Evolutionary conservation across 2,113 vertebrate genomes (phyloP), one percentile per base, ranked within the genome.

Genomic region (Phrynosoma blainvillii): DNA sequence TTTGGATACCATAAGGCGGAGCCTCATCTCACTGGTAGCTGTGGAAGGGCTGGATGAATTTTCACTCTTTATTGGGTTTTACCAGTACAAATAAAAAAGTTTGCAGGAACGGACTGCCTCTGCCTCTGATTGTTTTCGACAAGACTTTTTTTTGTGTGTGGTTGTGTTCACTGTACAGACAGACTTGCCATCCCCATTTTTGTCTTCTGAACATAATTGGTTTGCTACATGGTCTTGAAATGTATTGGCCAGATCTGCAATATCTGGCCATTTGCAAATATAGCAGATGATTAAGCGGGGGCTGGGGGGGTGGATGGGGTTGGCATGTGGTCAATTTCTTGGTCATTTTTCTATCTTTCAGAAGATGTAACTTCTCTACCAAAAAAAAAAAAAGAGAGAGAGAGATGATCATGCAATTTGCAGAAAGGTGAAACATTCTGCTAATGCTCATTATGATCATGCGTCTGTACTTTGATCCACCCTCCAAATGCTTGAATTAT

Each of bases 11-110:
- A 32, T 79, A 59, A 25, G 9, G 21, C 59, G 75, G 11, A 16
- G 65, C 59, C 14, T 27, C 32, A 9, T 23, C 42, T 54, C 0
- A 6, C 79, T 76, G 27, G 84, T 32, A 82, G 84, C 73, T 62
- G 13, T 4, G 68, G 11, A 0, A 21, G 82, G 81, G 90, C 92
- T 84, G 87, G 82, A 0, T 66, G 80, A 88, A 86, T 90, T 92
- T 91, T 85, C 86, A 75, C 82, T 73, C 36, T 92, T 86, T 93
- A 84, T 89, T 88, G 91, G 92, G 83, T 91, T 95, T 93, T 94
- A 92, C 88, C 93, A 90, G 94, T 94, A 70, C 92, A 94, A 89
- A 93, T 95, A 95, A 95, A 95, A 95, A 95, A 90, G 89, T 42
- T 90, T 70, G 84, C 16, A 88, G 84, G 87, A 80, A 90, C 62